Conservation (phyloP, 2,113 vertebrate genomes). For the Mionectes macconnelli region DNA sequence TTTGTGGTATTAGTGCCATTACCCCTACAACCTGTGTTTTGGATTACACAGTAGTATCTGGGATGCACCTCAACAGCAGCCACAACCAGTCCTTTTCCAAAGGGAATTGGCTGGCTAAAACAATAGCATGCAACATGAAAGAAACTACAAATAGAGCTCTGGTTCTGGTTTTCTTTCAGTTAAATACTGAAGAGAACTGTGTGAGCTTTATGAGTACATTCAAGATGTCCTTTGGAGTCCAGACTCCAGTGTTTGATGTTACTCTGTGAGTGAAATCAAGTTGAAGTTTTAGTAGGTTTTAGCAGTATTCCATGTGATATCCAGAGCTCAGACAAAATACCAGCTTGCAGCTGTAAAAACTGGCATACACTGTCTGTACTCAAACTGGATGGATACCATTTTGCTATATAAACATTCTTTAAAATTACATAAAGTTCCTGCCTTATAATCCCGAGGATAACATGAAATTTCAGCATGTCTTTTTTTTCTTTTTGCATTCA, state of each 20-base stretch:
- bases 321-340: not conserved
- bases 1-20: not conserved
- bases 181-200: not conserved
- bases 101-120: not conserved
- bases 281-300: not conserved
- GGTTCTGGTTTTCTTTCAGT: not conserved
- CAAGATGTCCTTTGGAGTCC: not conserved
- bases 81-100: not conserved
- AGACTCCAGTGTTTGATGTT: not conserved
- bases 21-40: not conserved
- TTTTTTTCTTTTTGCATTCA: not conserved
- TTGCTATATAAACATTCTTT: not conserved
- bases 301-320: not conserved
- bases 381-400: not conserved
- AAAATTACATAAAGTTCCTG: not conserved
- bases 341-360: not conserved
- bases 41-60: not conserved
- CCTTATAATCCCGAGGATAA: not conserved
- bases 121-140: not conserved
- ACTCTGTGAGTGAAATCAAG: not conserved
- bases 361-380: not conserved
- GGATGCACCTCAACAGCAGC: not conserved
- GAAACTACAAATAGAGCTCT: not conserved
- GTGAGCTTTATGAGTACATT: not conserved
- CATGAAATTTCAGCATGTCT: not conserved